A percentile compares a stretch with the other conserved stretches of the same genome.
Evolutionary conservation across 2,113 vertebrate species (phyloP).

Genomic region (Hydropotes inermis): DNA sequence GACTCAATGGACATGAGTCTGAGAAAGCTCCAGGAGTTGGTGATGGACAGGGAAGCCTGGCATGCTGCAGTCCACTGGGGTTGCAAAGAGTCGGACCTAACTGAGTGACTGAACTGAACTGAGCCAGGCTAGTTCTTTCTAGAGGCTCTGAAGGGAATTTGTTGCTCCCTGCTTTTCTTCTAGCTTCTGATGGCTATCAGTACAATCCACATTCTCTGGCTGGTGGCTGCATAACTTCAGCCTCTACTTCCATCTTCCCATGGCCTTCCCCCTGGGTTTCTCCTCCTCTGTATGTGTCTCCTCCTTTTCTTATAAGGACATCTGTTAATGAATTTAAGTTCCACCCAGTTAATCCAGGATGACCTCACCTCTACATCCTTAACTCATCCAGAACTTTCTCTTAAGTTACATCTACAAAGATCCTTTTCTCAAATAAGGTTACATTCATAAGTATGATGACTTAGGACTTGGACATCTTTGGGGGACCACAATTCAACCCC

Average conservation of each 20-base stretch:
- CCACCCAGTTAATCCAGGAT: not conserved
- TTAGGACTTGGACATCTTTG: not conserved
- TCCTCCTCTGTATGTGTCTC: not conserved
- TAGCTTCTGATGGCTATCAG: not conserved
- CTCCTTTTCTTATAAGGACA: not conserved
- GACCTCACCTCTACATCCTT: not conserved
- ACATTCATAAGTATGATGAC: not conserved
- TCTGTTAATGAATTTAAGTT: not conserved
- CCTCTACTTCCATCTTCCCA: not conserved
- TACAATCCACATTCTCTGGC: not conserved
- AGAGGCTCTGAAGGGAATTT: not conserved
- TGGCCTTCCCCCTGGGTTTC: not conserved
- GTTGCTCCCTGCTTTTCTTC: not conserved
- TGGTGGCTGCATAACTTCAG: not conserved
- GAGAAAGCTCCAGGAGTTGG: not conserved
- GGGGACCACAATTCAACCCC: not conserved
- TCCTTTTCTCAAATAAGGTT: not conserved
- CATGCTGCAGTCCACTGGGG: not conserved
- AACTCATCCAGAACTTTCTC: not conserved
- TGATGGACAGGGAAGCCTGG: not conserved
- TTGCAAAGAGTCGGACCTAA: accelerated
- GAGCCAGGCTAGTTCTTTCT: not conserved
- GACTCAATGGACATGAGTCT: not conserved
- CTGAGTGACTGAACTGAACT: not conserved
- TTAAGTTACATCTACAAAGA: not conserved